Evolutionary conservation across 2,113 vertebrate genomes (phyloP).

Genomic region (Macheiramphus alcinus): DNA sequence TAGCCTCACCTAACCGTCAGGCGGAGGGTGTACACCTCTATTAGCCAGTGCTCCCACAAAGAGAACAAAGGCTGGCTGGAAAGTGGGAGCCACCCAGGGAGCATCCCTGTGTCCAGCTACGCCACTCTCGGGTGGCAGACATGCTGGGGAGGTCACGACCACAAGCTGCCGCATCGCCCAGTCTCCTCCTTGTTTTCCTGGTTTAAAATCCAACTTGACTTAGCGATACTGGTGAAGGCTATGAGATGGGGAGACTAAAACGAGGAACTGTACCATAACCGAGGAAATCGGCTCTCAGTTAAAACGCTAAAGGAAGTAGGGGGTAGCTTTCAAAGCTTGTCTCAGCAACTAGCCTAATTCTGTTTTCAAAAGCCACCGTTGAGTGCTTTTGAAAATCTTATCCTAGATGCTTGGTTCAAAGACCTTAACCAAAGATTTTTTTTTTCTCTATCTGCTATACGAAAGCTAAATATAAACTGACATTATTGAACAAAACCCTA

Average conservation of each 20-base stretch:
- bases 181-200: not conserved
- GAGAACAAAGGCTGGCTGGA: constrained; percentile 51
- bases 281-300: not conserved
- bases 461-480: constrained; percentile 51
- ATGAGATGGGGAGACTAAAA: constrained; percentile 4
- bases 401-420: constrained; percentile 47
- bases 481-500: constrained; percentile 8
- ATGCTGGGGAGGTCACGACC: constrained; percentile 26
- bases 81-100: constrained; percentile 48
- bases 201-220: not conserved
- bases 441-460: not conserved
- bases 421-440: constrained; percentile 38
- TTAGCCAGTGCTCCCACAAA: constrained; percentile 53
- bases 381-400: constrained; percentile 56
- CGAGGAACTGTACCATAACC: not conserved
- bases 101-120: constrained; percentile 22
- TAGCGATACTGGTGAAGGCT: not conserved
- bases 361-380: constrained; percentile 49
- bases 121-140: not conserved
- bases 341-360: constrained; percentile 59
- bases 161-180: not conserved
- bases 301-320: constrained; percentile 33
- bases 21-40: constrained; percentile 17
- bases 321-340: constrained; percentile 46
- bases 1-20: constrained; percentile 41